These are phyloP conservation scores for Synergus laeviventris DNA, from an alignment of 2,888 invertebrate genomes.

Conservation along the genomic window DNA sequence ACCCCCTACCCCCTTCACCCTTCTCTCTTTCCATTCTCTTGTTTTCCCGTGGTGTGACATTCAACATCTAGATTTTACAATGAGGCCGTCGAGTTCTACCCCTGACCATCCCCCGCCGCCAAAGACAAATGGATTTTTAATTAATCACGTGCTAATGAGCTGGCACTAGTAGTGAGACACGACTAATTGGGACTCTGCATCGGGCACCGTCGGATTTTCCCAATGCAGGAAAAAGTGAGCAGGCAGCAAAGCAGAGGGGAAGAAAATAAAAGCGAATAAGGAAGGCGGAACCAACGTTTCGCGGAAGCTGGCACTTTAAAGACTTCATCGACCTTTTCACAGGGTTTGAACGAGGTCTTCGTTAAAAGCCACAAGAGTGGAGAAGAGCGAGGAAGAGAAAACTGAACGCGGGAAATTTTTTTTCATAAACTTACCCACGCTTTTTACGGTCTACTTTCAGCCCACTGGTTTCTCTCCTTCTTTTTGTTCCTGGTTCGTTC, in stretches of 20 bases:
- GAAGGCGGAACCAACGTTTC: constrained; percentile 45
- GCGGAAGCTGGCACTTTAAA: constrained; percentile 44
- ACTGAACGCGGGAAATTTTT: constrained; percentile 43
- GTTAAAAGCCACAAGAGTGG: constrained; percentile 44
- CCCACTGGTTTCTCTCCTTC: constrained; percentile 39
- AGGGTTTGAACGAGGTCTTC: constrained; percentile 48
- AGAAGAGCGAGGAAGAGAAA: constrained; percentile 42
- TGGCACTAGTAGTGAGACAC: constrained; percentile 56
- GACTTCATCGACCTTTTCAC: constrained; percentile 43
- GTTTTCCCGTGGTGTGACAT: constrained; percentile 44
- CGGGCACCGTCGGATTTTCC: constrained; percentile 25
- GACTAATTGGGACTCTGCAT: constrained; percentile 45
- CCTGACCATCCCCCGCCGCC: constrained; percentile 44
- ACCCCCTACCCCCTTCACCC: background rate
- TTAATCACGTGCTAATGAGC: constrained; percentile 73
- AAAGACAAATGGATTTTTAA: constrained; percentile 70
- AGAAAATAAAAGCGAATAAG: constrained; percentile 12
- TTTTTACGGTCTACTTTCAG: background rate
- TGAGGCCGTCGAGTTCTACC: constrained; percentile 53
- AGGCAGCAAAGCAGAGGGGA: constrained; percentile 34
- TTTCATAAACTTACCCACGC: background rate
- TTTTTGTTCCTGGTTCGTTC: background rate
- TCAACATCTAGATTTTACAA: constrained; percentile 48
- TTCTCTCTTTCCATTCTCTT: background rate
- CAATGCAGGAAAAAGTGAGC: constrained; percentile 36